phyloP scores from a whole-genome alignment of 2,113 vertebrate species.

The Eudyptes chrysolophus region DNA sequence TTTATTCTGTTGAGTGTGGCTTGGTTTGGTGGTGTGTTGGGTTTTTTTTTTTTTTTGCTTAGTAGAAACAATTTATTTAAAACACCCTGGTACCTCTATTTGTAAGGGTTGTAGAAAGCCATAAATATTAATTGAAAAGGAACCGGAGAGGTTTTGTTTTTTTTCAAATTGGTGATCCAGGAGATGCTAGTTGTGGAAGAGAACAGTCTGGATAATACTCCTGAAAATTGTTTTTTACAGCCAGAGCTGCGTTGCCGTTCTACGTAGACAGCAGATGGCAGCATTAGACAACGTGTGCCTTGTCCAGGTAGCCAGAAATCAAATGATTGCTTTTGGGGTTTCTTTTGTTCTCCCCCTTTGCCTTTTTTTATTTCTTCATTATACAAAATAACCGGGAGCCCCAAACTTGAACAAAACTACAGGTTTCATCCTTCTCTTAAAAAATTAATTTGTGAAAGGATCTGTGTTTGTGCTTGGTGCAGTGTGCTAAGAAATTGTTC shows the following conservation, averaged over 20 bases:
- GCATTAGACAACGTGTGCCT: not conserved
- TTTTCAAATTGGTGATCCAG: not conserved
- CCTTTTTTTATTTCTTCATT: not conserved
- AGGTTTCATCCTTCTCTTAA: not conserved
- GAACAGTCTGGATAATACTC: not conserved
- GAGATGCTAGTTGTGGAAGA: not conserved
- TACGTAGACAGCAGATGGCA: slow-evolving; percentile 30
- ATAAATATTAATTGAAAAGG: not conserved
- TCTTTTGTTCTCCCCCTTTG: slow-evolving; percentile 58
- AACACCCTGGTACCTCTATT: not conserved
- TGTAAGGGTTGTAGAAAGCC: not conserved
- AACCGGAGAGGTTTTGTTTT: not conserved
- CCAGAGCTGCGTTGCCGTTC: not conserved
- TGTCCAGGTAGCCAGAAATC: not conserved
- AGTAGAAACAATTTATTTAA: not conserved
- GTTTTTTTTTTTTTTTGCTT: no score
- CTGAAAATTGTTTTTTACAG: not conserved
- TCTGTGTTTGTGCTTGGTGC: not conserved
- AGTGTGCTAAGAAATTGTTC: not conserved
- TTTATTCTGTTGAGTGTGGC: not conserved
- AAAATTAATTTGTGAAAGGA: not conserved
- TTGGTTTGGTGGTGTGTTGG: not conserved
- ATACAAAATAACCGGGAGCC: not conserved
- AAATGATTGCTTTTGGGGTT: not conserved
- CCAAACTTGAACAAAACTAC: not conserved